Evolutionary conservation across 1,140 invertebrate species (phyloP).

Genomic region (Nymphalis io): DNA sequence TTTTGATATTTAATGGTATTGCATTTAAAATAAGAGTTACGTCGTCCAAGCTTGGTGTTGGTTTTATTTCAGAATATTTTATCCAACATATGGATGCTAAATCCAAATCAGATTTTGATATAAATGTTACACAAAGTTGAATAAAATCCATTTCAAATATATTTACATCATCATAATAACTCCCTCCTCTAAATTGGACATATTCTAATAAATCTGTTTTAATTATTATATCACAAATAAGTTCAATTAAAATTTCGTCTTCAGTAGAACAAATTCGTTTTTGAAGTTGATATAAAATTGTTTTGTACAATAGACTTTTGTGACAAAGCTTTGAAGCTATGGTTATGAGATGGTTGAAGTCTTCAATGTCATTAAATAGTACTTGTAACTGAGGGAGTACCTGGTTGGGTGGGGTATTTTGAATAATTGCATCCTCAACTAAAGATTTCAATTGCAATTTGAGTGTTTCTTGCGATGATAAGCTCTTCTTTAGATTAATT

Average conservation of each 20-base stretch:
- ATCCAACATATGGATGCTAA: conserved; percentile 73
- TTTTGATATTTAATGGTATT: conserved; percentile 67
- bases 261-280: conserved; percentile 51
- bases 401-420: conserved; percentile 35
- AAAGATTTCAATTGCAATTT: conserved; percentile 56
- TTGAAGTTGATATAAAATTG: conserved; percentile 61
- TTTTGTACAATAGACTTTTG: conserved; percentile 57
- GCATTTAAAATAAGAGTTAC: conserved; percentile 62
- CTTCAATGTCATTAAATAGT: conserved; percentile 61
- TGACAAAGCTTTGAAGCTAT: conserved; percentile 55
- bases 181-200: conserved; percentile 61
- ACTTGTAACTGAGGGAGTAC: conserved; percentile 47
- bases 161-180: conserved; percentile 56
- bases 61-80: conserved; percentile 65
- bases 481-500: conserved; percentile 31
- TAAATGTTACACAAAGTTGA: conserved; percentile 62
- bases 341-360: conserved; percentile 56
- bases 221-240: conserved; percentile 57
- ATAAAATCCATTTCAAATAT: conserved; percentile 59
- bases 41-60: conserved; percentile 47
- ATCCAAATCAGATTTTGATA: conserved; percentile 68
- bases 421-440: conserved; percentile 42
- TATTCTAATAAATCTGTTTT: conserved; percentile 72
- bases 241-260: conserved; percentile 45
- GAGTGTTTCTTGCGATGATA: conserved; percentile 57